Evolutionary conservation across 2,888 invertebrate genomes (phyloP), one percentile per base, ranked within the genome.

Genomic region (Agonum fuliginosum): DNA sequence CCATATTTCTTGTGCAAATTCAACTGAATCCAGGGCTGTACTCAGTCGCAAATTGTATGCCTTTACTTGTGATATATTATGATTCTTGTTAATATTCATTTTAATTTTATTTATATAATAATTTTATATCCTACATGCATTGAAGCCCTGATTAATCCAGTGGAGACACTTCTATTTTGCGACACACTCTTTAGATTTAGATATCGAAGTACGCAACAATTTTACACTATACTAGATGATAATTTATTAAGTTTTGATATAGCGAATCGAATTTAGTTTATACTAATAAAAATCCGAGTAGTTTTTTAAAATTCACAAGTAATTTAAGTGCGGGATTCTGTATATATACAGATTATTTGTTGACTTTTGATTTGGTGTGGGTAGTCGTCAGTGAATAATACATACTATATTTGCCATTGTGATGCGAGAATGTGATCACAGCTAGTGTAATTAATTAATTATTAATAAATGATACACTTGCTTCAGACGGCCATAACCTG

Each of bases 361-460:
- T 73, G 58, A 62, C 19, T 37, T 54, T 37, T 72, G 51, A 34
- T 54, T 72, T 62, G 74, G 74, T 74, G 75, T 75, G 67, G 75
- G 75, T 75, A 67, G 34, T 48, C 67, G 22, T 67, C 75, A 75
- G 74, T 74, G 74, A 74, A 48, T 74, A 58, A 74, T 67, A 67
- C 27, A 74, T 67, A 67, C 27, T n/a, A 67, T 73, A 62, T 73
- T 75, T 75, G 75, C 75, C 75, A 75, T 75, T 75, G 75, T 75
- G 65, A 75, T 75, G 75, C 75, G 34, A 75, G 65, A 67, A 74
- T 75, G 75, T 75, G 75, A 75, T 75, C 75, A 75, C 67, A 75
- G 58, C 51, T 72, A 72, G 72, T 72, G 22, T 72, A 54, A 54
- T 54, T 54, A 34, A 54, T 24, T 54, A 30, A 62, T 62, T 62